Evolutionary conservation across 2,797 vertebrate species (phyloP).

Genomic region (Melanotaenia nigrans): DNA sequence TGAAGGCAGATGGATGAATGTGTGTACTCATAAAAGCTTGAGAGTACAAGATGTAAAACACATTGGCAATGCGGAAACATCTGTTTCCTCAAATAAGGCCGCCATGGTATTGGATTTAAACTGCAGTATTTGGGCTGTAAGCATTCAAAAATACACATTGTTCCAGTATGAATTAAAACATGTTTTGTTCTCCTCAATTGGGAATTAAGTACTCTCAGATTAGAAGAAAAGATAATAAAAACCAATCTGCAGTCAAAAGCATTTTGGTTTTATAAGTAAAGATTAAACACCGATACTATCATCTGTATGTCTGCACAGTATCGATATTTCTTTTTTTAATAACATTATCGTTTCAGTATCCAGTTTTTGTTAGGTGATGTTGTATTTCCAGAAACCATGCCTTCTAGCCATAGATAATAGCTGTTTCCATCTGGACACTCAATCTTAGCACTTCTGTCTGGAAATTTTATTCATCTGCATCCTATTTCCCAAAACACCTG

Average conservation of each 20-base stretch:
- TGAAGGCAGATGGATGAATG: neutral
- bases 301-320: neutral
- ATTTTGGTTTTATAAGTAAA: neutral
- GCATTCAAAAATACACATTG: no score
- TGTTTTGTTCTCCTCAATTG: no score
- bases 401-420: neutral
- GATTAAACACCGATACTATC: neutral
- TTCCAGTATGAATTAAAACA: no score
- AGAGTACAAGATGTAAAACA: no score
- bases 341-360: neutral
- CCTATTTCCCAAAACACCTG: neutral
- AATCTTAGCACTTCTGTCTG: neutral
- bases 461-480: neutral
- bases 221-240: neutral
- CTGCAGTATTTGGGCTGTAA: no score
- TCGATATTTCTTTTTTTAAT: neutral
- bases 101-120: no score
- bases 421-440: neutral
- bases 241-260: neutral
- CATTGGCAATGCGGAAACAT: no score
- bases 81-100: no score
- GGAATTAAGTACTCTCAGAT: no score
- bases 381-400: neutral
- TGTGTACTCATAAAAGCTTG: no score
- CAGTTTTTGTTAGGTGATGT: neutral